phyloP scores from a whole-genome alignment of 2,888 invertebrate species.

The Cactoblastis cactorum region DNA sequence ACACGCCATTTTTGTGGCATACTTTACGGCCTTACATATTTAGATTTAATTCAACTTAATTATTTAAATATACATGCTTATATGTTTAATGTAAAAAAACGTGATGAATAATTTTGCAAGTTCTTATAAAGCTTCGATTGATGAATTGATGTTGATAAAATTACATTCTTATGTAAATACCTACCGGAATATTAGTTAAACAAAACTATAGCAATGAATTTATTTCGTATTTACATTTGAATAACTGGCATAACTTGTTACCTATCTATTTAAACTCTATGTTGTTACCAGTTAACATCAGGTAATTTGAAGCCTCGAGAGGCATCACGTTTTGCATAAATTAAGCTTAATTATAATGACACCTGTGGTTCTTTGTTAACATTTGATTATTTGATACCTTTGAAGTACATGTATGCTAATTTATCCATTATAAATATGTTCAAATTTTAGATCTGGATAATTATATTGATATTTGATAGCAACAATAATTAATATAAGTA shows the following conservation, averaged over 20 bases:
- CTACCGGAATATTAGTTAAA: neutral
- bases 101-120: too few species aligned
- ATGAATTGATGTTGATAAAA: too few species aligned
- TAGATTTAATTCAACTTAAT: too few species aligned
- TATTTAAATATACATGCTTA: too few species aligned
- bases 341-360: neutral
- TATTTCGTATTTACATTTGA: neutral
- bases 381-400: neutral
- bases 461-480: neutral
- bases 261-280: too few species aligned
- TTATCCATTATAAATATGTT: neutral
- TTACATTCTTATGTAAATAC: too few species aligned
- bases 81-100: too few species aligned
- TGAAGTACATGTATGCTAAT: neutral
- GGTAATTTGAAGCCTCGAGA: neutral
- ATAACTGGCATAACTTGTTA: neutral
- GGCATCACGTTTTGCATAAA: slow-evolving; percentile 1
- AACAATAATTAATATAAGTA: neutral
- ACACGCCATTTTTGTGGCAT: too few species aligned
- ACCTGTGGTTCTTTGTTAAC: neutral
- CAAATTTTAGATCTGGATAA: neutral
- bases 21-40: too few species aligned
- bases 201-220: neutral
- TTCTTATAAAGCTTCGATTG: too few species aligned
- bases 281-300: neutral